These are phyloP conservation scores for Carposina sasakii DNA, from an alignment of 1,140 invertebrate species.

Conservation along the genomic window DNA sequence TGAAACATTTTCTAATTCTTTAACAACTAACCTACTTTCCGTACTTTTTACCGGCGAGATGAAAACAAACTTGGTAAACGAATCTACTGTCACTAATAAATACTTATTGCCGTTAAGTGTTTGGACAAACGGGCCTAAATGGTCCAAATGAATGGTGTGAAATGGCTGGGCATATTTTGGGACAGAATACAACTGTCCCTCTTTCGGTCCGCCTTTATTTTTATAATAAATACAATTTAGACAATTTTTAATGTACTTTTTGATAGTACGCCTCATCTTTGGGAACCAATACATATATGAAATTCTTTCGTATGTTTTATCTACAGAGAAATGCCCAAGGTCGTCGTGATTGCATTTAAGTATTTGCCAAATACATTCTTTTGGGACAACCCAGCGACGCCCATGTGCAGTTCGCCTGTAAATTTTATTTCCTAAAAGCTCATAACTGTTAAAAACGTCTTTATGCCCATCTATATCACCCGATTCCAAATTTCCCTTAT, in stretches of 20 bases:
- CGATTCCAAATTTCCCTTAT: conserved; percentile 2
- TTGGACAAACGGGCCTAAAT: background rate
- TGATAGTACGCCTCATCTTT: conserved; percentile 12
- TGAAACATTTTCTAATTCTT: background rate
- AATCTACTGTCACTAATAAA: background rate
- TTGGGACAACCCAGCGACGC: background rate
- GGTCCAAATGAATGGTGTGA: background rate
- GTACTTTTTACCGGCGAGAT: background rate
- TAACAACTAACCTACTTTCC: background rate
- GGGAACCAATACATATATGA: conserved; percentile 19
- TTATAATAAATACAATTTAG: conserved; percentile 16
- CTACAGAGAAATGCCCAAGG: conserved; percentile 3
- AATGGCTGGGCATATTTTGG: background rate
- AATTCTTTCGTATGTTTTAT: conserved; percentile 10
- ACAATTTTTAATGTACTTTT: conserved; percentile 15
- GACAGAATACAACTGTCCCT: background rate
- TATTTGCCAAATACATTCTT: background rate
- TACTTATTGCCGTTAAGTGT: background rate
- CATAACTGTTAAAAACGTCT: background rate
- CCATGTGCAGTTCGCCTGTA: background rate
- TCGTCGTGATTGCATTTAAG: conserved; percentile 2
- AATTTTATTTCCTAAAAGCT: background rate
- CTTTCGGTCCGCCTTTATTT: background rate
- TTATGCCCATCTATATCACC: background rate
- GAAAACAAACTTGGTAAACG: conserved; percentile 4